These are phyloP conservation scores for Austrofundulus limnaeus DNA, from an alignment of 2,113 vertebrate species.

Conservation along the genomic window DNA sequence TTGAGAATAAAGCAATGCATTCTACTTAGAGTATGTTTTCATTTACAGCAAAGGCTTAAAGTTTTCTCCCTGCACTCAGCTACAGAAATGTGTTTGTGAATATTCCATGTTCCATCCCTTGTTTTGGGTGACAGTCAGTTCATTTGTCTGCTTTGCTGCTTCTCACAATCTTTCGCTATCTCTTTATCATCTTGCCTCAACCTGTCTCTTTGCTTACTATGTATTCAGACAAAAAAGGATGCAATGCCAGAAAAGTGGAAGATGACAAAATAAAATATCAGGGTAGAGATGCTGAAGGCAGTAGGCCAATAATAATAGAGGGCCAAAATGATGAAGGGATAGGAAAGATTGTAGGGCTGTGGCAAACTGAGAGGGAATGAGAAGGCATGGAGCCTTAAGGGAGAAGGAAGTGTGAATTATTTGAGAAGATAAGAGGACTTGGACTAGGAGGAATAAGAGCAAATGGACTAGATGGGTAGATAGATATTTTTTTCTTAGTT, in stretches of 20 bases:
- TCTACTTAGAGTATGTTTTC: neutral
- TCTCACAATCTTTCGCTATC: constrained; percentile 9
- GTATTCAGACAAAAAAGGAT: constrained; percentile 19
- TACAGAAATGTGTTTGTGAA: constrained; percentile 10
- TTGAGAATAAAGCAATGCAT: neutral
- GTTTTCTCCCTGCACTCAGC: neutral
- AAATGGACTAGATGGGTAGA: neutral
- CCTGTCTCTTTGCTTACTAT: constrained; percentile 11
- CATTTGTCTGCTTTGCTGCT: constrained; percentile 23
- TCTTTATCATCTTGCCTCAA: constrained; percentile 23
- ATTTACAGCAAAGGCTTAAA: neutral
- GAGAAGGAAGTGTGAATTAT: constrained; percentile 20
- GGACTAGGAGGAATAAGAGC: neutral
- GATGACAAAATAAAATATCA: constrained; percentile 28
- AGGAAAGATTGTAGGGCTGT: constrained; percentile 8
- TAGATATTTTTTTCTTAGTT: constrained; percentile 7
- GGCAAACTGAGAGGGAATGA: constrained; percentile 22
- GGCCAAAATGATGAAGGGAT: constrained; percentile 11
- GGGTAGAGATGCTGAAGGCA: constrained; percentile 11
- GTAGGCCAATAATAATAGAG: constrained; percentile 7
- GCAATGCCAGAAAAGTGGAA: constrained; percentile 25
- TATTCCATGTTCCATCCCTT: constrained; percentile 40
- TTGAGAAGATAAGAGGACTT: constrained; percentile 23
- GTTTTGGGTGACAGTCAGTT: constrained; percentile 30
- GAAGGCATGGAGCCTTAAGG: constrained; percentile 20